These are phyloP conservation scores for Fratercula arctica DNA, from an alignment of 2,797 vertebrate species.

Conservation along the genomic window DNA sequence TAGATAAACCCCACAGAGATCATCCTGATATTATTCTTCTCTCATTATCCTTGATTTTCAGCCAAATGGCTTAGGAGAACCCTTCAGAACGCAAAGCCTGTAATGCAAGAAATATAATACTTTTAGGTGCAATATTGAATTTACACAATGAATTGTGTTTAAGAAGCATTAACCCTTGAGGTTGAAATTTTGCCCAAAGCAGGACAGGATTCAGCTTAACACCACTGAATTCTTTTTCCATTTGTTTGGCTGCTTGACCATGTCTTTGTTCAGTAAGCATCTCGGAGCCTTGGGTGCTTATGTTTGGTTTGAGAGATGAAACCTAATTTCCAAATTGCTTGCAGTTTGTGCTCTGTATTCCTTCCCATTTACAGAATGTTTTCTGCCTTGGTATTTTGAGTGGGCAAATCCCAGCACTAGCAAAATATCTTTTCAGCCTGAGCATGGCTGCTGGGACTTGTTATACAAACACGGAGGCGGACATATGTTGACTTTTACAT, in stretches of 20 bases:
- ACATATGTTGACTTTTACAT: neutral
- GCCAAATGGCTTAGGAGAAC: neutral
- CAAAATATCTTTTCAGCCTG: neutral
- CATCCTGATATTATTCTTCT: neutral
- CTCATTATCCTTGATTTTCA: neutral
- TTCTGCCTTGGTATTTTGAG: neutral
- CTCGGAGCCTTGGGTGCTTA: neutral
- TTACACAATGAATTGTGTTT: neutral
- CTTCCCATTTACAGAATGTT: neutral
- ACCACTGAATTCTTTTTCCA: neutral
- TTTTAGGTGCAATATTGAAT: neutral
- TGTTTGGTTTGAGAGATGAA: neutral
- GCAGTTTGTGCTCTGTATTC: neutral
- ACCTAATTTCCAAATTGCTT: neutral
- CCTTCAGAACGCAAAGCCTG: neutral
- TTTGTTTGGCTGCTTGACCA: neutral
- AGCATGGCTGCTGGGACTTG: neutral
- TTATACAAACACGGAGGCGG: neutral
- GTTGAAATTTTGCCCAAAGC: neutral
- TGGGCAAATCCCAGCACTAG: neutral
- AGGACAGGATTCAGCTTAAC: neutral
- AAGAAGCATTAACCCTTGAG: neutral
- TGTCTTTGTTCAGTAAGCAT: neutral
- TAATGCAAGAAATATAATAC: neutral
- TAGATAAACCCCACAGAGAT: neutral